Evolutionary conservation across 2,888 invertebrate genomes (phyloP).

Genomic region (Syrphus vitripennis): DNA sequence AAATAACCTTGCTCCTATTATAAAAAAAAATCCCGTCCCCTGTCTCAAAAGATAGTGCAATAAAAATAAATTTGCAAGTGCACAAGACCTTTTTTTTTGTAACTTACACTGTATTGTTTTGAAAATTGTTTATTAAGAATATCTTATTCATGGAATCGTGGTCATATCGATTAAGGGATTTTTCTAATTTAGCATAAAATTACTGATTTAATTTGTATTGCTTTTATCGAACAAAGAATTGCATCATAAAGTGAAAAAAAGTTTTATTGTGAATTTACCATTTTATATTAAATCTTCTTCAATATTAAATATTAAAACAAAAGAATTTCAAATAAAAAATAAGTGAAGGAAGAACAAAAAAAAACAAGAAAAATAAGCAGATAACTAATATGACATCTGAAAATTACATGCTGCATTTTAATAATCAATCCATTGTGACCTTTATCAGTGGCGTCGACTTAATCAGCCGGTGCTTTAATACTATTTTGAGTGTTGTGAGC

Average conservation of each 20-base stretch:
- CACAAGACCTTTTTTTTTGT: not conserved
- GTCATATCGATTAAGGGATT: conserved; percentile 76
- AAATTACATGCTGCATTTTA: conserved; percentile 39
- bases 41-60: not conserved
- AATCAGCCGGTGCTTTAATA: conserved; percentile 1
- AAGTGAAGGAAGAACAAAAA: not conserved
- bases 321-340: not conserved
- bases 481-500: conserved; percentile 35
- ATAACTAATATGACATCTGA: conserved; percentile 66
- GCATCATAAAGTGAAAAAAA: conserved; percentile 21
- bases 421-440: conserved; percentile 27
- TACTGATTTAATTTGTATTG: conserved; percentile 25
- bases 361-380: not conserved
- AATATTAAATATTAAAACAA: too few relatives aligned
- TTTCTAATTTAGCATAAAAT: conserved; percentile 75
- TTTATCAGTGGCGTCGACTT: conserved; percentile 23
- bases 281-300: too few relatives aligned
- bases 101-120: not conserved
- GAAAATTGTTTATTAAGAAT: not conserved
- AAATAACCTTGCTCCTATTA: not conserved
- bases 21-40: not conserved
- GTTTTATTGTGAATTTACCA: too few relatives aligned
- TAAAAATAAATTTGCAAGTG: not conserved
- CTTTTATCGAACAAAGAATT: not conserved
- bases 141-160: conserved; percentile 67